Percentiles rank a stretch among this genome's conserved stretches.
These are phyloP conservation scores for Agriopis leucophaearia DNA, from an alignment of 2,888 invertebrate species.

Conservation along the genomic window DNA sequence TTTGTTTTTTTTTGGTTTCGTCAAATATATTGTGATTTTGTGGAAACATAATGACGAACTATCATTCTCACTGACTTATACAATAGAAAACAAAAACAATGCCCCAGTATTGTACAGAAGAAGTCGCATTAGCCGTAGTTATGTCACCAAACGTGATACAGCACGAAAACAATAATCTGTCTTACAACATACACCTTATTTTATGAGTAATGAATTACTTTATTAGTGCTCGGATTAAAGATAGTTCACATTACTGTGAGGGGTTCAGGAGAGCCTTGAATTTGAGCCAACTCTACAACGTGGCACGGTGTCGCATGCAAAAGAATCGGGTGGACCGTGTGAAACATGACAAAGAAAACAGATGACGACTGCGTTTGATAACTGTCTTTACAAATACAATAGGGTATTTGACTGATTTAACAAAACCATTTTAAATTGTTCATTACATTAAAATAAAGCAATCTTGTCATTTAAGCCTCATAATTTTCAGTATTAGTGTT, in stretches of 20 bases:
- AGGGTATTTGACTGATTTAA: too few species aligned
- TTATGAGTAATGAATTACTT: not conserved
- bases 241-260: not conserved
- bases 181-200: not conserved
- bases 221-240: not conserved
- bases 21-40: not conserved
- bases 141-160: not conserved
- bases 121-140: not conserved
- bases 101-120: not conserved
- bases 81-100: constrained; percentile 9
- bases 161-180: not conserved
- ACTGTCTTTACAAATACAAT: too few species aligned
- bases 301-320: not conserved
- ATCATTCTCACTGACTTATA: not conserved
- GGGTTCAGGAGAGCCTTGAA: not conserved
- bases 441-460: too few species aligned
- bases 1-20: not conserved
- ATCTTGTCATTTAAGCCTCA: too few species aligned
- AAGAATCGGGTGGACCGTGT: not conserved
- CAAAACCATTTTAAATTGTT: too few species aligned
- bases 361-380: too few species aligned
- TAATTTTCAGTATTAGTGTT: too few species aligned
- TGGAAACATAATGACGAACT: not conserved
- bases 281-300: not conserved
- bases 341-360: not conserved